A percentile compares a stretch with the other conserved stretches of the same genome.
Conservation (phyloP, 2,888 invertebrate genomes). For the Eupeodes luniger region DNA sequence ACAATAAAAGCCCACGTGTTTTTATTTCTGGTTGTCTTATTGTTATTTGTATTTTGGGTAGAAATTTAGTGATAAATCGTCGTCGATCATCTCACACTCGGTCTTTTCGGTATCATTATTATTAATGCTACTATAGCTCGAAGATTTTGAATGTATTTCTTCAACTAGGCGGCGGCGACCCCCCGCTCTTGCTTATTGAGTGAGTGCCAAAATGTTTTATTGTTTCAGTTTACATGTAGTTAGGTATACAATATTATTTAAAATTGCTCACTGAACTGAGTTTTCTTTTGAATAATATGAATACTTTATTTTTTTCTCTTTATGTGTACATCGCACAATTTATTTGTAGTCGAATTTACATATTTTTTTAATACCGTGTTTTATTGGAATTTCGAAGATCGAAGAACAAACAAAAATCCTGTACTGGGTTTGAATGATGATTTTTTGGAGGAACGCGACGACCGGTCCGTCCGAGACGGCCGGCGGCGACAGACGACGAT, state of each 20-base stretch:
- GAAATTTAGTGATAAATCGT: slow-evolving; percentile 33
- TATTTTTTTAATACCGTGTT: slow-evolving; percentile 30
- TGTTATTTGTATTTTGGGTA: slow-evolving; percentile 4
- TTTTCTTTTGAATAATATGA: slow-evolving; percentile 17
- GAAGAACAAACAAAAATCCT: slow-evolving; percentile 15
- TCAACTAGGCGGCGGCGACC: no score
- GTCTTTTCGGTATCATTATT: background rate
- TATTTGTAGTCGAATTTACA: slow-evolving; percentile 1
- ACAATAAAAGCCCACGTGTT: slow-evolving; percentile 36
- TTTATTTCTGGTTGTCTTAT: background rate
- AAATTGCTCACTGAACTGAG: background rate
- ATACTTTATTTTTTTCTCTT: background rate
- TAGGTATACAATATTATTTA: background rate
- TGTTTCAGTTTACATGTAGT: slow-evolving; percentile 57
- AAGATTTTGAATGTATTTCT: slow-evolving; percentile 2
- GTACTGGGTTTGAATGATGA: slow-evolving; percentile 32
- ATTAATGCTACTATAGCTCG: background rate
- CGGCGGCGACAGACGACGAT: background rate
- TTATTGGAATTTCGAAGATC: slow-evolving; percentile 18
- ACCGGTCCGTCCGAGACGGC: background rate
- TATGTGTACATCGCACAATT: background rate
- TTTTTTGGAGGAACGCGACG: background rate
- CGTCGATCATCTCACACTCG: slow-evolving; percentile 27
- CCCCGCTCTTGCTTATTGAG: slow-evolving; percentile 28
- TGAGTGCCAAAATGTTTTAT: slow-evolving; percentile 65